A percentile compares a stretch with the other conserved stretches of the same genome.
These are phyloP conservation scores for Apostichopus leukothele DNA, from an alignment of 53 echinoderm and acorn worm species.

Conservation along the genomic window DNA sequence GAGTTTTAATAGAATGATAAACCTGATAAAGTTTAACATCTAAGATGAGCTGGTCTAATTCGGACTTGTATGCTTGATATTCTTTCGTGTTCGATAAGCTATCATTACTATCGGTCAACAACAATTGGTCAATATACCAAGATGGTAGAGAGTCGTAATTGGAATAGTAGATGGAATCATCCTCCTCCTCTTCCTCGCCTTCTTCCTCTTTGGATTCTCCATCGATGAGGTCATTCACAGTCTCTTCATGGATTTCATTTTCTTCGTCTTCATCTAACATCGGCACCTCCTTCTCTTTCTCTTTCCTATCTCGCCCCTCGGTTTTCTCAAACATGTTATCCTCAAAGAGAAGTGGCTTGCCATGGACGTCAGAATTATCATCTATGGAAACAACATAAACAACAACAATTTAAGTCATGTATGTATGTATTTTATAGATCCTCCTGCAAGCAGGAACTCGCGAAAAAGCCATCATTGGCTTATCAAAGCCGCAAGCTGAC, in stretches of 20 bases:
- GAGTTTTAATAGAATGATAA: conserved; percentile 33
- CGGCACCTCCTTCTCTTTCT: too few species aligned
- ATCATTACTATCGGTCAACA: neutral
- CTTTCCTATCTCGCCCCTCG: too few species aligned
- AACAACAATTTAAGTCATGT: too few species aligned
- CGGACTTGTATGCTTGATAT: conserved; percentile 9
- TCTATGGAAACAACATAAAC: too few species aligned
- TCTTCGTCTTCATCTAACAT: neutral
- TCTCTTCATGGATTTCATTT: neutral
- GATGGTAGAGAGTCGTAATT: conserved; percentile 21
- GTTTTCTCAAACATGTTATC: too few species aligned
- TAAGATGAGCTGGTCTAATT: conserved; percentile 21
- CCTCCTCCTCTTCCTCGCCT: neutral
- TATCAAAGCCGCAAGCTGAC: too few species aligned
- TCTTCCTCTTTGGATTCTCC: neutral
- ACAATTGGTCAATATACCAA: conserved; percentile 21
- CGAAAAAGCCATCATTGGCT: too few species aligned
- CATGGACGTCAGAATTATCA: too few species aligned
- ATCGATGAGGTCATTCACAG: neutral
- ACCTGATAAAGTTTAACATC: conserved; percentile 38
- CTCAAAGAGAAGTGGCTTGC: too few species aligned
- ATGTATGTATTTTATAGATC: too few species aligned
- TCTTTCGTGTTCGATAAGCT: neutral
- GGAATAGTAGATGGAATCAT: neutral
- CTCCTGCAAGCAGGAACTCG: too few species aligned